Percentiles rank a stretch among this genome's conserved stretches.
Evolutionary conservation across 2,113 vertebrate species (phyloP).

Genomic region (Oreochromis aureus): DNA sequence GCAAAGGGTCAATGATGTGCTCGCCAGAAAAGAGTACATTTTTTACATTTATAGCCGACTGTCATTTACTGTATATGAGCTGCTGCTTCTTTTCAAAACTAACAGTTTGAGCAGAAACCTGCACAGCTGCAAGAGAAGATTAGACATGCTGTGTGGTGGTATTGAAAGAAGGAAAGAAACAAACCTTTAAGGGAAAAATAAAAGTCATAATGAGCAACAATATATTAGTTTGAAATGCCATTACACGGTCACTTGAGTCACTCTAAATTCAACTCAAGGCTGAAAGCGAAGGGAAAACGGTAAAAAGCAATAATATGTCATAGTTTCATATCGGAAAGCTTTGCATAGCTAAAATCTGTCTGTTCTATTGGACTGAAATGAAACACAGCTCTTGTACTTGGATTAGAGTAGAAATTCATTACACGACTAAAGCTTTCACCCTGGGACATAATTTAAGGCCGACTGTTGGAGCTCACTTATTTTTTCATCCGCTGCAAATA

Average conservation of each 20-base stretch:
- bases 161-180: not conserved
- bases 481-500: not conserved
- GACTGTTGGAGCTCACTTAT: not conserved
- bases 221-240: not conserved
- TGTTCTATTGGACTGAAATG: not conserved
- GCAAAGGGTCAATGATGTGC: not conserved
- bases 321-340: not conserved
- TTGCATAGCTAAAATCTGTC: not conserved
- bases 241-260: not conserved
- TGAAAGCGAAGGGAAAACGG: fast-evolving
- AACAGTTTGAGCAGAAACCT: not conserved
- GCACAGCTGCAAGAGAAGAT: not conserved
- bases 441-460: not conserved
- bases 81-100: not conserved
- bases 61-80: not conserved
- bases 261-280: not conserved
- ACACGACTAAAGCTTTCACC: not conserved
- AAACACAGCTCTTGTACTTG: not conserved
- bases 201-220: not conserved
- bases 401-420: not conserved
- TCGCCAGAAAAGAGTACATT: not conserved
- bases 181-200: not conserved
- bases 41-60: not conserved
- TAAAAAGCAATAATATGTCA: not conserved
- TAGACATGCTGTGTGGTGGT: not conserved